A percentile compares a stretch with the other conserved stretches of the same genome.
Evolutionary conservation across 2,888 invertebrate genomes (phyloP).

Genomic region (Drosophila setosimentum): DNA sequence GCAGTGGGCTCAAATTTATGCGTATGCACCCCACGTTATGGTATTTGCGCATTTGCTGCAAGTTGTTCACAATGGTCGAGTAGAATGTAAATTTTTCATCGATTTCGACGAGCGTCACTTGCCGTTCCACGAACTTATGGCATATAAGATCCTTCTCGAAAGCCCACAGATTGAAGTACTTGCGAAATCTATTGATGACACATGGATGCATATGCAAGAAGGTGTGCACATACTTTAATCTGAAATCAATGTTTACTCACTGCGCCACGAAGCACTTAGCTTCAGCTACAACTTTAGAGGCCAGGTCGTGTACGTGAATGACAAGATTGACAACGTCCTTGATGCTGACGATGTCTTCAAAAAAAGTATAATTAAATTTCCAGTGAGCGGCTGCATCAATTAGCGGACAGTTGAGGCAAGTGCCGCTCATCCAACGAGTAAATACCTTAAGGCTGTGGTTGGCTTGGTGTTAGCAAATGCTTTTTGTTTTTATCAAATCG

Average conservation of each 20-base stretch:
- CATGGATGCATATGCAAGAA: neutral
- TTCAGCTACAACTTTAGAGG: conserved; percentile 88
- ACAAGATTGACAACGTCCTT: conserved; percentile 89
- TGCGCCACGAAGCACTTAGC: conserved; percentile 85
- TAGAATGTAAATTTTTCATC: conserved; percentile 95
- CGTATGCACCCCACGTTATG: conserved; percentile 89
- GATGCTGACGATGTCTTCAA: conserved; percentile 90
- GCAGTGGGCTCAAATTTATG: conserved; percentile 90
- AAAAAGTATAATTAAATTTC: conserved; percentile 90
- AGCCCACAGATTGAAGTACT: conserved; percentile 91
- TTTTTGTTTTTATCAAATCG: neutral
- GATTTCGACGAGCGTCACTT: conserved; percentile 88
- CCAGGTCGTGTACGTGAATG: conserved; percentile 88
- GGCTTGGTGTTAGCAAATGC: neutral
- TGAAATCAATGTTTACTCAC: conserved; percentile 46
- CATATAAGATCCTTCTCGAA: conserved; percentile 91
- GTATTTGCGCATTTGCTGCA: conserved; percentile 87
- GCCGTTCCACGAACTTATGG: conserved; percentile 91
- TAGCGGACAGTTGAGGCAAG: conserved; percentile 89
- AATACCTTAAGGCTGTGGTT: conserved; percentile 89
- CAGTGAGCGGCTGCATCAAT: conserved; percentile 84
- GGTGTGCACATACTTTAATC: neutral
- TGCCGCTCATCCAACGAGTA: conserved; percentile 94
- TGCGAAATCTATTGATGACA: conserved; percentile 88
- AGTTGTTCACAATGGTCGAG: conserved; percentile 90